phyloP scores from a whole-genome alignment of 1,140 invertebrate species.

The Drepana arcuata region DNA sequence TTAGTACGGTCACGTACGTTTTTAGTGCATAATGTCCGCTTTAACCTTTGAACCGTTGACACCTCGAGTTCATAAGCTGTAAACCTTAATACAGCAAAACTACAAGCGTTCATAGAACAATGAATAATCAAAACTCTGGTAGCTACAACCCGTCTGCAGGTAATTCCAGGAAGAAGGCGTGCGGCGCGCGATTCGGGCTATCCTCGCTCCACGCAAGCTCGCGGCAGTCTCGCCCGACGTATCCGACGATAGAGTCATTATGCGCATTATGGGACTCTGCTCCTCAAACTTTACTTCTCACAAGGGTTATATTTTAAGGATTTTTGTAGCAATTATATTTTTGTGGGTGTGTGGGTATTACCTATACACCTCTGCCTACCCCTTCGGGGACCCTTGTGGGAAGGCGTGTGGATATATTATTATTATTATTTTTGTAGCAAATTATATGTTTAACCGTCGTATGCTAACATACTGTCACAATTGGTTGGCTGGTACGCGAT shows the following conservation, averaged over 20 bases:
- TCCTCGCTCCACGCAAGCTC: conserved; percentile 5
- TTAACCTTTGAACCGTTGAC: too few relatives aligned
- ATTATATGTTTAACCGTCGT: not conserved
- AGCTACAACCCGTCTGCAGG: not conserved
- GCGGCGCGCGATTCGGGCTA: too few relatives aligned
- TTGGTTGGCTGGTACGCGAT: too few relatives aligned
- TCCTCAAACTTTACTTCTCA: conserved; percentile 29
- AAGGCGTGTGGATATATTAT: not conserved
- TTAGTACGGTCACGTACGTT: too few relatives aligned
- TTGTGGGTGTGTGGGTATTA: too few relatives aligned
- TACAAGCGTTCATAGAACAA: not conserved
- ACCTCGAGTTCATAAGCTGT: not conserved
- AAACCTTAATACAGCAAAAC: not conserved
- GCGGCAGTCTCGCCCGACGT: conserved; percentile 42
- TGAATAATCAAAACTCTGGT: not conserved
- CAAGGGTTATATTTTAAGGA: not conserved
- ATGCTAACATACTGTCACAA: not conserved
- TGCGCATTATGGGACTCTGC: conserved; percentile 49
- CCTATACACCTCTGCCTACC: too few relatives aligned
- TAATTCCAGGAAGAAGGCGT: not conserved
- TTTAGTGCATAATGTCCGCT: too few relatives aligned
- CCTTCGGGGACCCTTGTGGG: too few relatives aligned
- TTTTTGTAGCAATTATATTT: not conserved
- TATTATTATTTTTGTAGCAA: not conserved
- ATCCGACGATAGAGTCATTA: conserved; percentile 69